Evolutionary conservation across 2,888 invertebrate genomes (phyloP).

Genomic region (Tridacna gigas): DNA sequence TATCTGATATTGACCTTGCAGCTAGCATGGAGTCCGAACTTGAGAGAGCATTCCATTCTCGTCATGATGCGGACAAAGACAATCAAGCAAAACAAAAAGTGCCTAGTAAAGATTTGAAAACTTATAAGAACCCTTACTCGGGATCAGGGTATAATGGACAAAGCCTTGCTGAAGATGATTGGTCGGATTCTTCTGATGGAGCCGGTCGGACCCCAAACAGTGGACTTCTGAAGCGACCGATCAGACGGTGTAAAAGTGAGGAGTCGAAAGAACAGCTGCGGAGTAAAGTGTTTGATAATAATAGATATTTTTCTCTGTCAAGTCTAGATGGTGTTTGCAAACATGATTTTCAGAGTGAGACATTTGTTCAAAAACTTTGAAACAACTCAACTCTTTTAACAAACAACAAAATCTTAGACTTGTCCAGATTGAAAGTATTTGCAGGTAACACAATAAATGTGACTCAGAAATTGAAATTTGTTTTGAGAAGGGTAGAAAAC

Average conservation of each 20-base stretch:
- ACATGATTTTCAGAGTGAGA: background rate
- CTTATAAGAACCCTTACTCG: background rate
- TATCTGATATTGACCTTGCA: conserved; percentile 79
- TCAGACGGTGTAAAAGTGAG: conserved; percentile 54
- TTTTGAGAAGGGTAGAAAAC: too few species aligned
- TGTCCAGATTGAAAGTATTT: too few species aligned
- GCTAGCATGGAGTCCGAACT: conserved; percentile 80
- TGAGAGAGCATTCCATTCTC: conserved; percentile 70
- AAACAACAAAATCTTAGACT: too few species aligned
- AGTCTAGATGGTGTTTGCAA: conserved; percentile 50
- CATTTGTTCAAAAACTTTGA: background rate
- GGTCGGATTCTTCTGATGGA: conserved; percentile 31
- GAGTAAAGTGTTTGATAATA: conserved; percentile 51
- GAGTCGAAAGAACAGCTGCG: conserved; percentile 35
- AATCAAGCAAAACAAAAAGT: conserved; percentile 52
- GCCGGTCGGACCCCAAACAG: conserved; percentile 28
- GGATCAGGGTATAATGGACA: conserved; percentile 14
- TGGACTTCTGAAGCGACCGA: conserved; percentile 40
- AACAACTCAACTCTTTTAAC: too few species aligned
- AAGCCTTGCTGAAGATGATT: conserved; percentile 14
- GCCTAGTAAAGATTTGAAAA: conserved; percentile 42
- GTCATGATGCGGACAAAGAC: conserved; percentile 37
- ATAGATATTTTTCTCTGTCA: conserved; percentile 54
- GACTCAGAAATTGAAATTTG: too few species aligned
- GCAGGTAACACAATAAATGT: too few species aligned